These are phyloP conservation scores for Plagiodera versicolora DNA, from an alignment of 2,888 invertebrate genomes.

Conservation along the genomic window DNA sequence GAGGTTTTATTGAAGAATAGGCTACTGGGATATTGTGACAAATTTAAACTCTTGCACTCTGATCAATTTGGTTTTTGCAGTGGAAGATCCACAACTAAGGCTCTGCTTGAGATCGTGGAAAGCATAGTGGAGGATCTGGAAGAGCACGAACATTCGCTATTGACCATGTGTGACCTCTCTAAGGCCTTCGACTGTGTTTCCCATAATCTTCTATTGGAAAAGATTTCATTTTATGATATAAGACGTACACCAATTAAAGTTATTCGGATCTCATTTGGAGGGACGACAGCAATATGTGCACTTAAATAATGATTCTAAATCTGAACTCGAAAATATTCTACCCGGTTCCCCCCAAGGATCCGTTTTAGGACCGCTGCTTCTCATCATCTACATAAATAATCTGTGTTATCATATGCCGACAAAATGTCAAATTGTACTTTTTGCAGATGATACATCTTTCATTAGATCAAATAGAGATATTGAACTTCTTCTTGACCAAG, in stretches of 20 bases:
- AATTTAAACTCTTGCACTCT: no score
- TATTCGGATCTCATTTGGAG: neutral
- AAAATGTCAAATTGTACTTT: neutral
- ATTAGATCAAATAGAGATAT: neutral
- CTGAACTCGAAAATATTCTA: neutral
- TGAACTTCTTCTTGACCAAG: neutral
- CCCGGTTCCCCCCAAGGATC: neutral
- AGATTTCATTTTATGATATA: no score
- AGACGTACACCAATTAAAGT: no score
- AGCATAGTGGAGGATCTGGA: no score
- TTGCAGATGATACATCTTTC: slow-evolving; percentile 1
- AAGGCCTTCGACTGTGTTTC: no score
- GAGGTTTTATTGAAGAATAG: neutral
- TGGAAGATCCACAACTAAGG: no score
- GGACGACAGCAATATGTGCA: neutral
- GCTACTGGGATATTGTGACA: no score
- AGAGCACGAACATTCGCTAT: no score
- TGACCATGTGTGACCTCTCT: no score
- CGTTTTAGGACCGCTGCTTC: neutral
- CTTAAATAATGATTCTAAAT: neutral
- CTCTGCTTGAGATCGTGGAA: no score
- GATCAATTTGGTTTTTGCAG: no score
- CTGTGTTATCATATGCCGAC: neutral
- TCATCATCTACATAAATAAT: neutral
- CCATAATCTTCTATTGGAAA: no score